A percentile compares a stretch with the other conserved stretches of the same genome.
Evolutionary conservation across 64 coral and sea anemone genomes (phyloP).

Genomic region (Montipora cactus): DNA sequence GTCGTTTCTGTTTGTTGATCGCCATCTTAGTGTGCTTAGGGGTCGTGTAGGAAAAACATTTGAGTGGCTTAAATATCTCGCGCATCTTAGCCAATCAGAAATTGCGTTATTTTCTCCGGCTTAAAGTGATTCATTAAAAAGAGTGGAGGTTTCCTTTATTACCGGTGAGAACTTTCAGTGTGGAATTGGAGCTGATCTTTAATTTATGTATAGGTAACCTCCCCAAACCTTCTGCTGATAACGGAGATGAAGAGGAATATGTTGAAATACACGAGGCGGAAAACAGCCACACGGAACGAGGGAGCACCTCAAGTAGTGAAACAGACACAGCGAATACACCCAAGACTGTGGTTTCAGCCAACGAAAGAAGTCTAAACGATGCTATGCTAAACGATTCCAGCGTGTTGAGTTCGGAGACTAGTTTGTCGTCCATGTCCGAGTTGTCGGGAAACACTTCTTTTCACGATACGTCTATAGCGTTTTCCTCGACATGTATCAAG

Average conservation of each 20-base stretch:
- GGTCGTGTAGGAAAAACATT: too few species aligned
- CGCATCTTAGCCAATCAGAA: too few species aligned
- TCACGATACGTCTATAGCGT: constrained; percentile 86
- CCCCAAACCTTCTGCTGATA: neutral
- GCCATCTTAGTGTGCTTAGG: too few species aligned
- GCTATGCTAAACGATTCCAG: constrained; percentile 77
- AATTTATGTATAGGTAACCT: constrained; percentile 3
- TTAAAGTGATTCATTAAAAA: too few species aligned
- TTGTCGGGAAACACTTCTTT: constrained; percentile 83
- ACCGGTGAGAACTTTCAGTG: neutral
- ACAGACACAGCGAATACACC: constrained; percentile 69
- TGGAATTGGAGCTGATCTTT: neutral
- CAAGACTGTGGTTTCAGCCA: constrained; percentile 47
- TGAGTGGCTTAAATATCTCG: too few species aligned
- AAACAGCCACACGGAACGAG: constrained; percentile 16
- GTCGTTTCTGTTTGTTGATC: too few species aligned
- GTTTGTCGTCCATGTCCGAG: constrained; percentile 80
- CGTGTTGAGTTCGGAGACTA: constrained; percentile 65
- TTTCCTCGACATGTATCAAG: constrained; percentile 94
- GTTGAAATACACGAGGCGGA: neutral
- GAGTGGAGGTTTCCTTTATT: neutral
- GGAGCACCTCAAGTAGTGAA: constrained; percentile 54
- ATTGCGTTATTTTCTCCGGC: too few species aligned
- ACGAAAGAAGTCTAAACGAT: constrained; percentile 52
- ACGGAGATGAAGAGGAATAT: constrained; percentile 1